A percentile compares a stretch with the other conserved stretches of the same genome.
Evolutionary conservation across 2,888 invertebrate species (phyloP).

Genomic region (Neuroscelio doddi): DNA sequence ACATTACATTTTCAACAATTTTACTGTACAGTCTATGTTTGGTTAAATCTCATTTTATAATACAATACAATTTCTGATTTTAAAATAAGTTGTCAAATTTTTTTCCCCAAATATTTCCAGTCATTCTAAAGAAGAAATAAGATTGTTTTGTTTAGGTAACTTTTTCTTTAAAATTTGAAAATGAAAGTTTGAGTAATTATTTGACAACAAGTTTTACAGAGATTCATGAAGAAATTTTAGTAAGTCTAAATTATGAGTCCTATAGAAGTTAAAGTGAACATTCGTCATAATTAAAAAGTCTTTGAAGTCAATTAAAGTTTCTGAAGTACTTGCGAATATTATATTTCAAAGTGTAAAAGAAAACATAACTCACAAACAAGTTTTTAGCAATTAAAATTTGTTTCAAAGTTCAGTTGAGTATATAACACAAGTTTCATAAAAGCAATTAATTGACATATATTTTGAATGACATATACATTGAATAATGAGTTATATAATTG

Average conservation of each 20-base stretch:
- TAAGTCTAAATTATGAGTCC: background rate
- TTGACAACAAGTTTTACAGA: background rate
- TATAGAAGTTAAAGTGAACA: constrained; percentile 11
- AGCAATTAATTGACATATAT: too few relatives aligned
- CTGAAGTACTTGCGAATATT: constrained; percentile 14
- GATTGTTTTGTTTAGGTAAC: too few relatives aligned
- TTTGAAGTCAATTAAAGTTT: constrained; percentile 35
- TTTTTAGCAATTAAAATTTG: constrained; percentile 21
- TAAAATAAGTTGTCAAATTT: background rate
- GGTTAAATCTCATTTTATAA: background rate
- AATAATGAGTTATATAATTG: too few relatives aligned
- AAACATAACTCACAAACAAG: too few relatives aligned
- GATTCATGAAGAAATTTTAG: background rate
- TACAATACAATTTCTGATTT: constrained; percentile 1
- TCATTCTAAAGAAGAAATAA: too few relatives aligned
- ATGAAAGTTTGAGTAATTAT: background rate
- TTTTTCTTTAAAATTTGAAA: too few relatives aligned
- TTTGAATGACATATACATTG: too few relatives aligned
- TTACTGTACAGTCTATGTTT: background rate
- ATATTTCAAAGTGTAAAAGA: constrained; percentile 20
- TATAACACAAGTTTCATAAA: too few relatives aligned
- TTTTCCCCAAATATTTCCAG: too few relatives aligned
- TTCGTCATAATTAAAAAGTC: constrained; percentile 33
- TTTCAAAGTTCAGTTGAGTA: constrained; percentile 9
- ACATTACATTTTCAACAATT: background rate